These are phyloP conservation scores for Drosophila tripunctata DNA, from an alignment of 2,888 invertebrate species.

Conservation along the genomic window DNA sequence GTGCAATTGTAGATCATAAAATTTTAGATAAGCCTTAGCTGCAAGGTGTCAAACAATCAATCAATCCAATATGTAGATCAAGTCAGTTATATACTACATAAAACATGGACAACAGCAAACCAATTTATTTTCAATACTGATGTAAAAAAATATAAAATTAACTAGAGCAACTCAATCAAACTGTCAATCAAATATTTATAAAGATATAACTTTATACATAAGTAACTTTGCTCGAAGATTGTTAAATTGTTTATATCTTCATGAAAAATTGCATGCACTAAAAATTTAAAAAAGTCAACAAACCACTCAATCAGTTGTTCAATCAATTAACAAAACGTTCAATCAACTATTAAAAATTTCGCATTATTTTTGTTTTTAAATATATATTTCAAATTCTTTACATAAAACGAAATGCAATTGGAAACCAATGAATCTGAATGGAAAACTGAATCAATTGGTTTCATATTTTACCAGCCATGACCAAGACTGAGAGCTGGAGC, in stretches of 20 bases:
- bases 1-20: background rate
- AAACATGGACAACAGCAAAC: too few relatives aligned
- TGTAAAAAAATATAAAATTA: too few relatives aligned
- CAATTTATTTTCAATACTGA: too few relatives aligned
- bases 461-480: constrained; percentile 78
- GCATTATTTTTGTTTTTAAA: constrained; percentile 12
- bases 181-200: background rate
- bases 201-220: too few relatives aligned
- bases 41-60: background rate
- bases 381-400: constrained; percentile 19
- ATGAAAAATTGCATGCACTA: too few relatives aligned
- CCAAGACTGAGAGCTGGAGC: constrained; percentile 84
- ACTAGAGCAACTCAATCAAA: background rate
- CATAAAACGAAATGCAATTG: constrained; percentile 40
- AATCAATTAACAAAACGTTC: background rate
- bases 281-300: background rate
- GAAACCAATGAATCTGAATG: background rate
- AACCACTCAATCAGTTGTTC: constrained; percentile 1
- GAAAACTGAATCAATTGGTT: background rate
- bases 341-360: background rate
- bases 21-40: background rate
- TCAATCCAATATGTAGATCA: background rate
- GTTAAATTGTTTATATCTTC: too few relatives aligned
- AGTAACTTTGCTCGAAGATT: too few relatives aligned
- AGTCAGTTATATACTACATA: too few relatives aligned